These are phyloP conservation scores for Halcyon senegalensis DNA, from an alignment of 2,113 vertebrate genomes.

Conservation along the genomic window DNA sequence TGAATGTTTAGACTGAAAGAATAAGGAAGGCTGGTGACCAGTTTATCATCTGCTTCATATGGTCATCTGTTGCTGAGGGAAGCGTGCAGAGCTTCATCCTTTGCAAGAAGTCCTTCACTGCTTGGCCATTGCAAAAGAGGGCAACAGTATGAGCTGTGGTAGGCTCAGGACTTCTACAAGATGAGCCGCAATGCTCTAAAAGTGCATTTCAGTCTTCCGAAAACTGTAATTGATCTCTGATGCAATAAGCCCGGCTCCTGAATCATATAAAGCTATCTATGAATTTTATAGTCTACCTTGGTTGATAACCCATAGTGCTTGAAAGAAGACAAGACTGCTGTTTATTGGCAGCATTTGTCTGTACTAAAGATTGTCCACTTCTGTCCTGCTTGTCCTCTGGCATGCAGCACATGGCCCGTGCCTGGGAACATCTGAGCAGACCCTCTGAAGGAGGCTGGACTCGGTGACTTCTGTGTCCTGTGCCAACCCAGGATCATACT, in stretches of 20 bases:
- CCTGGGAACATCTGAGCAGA: background rate
- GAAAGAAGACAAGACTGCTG: background rate
- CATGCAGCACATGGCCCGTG: rapidly evolving
- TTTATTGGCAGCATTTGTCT: background rate
- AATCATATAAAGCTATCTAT: background rate
- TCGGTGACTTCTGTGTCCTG: background rate
- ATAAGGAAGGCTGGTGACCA: background rate
- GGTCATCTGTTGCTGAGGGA: background rate
- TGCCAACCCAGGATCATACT: background rate
- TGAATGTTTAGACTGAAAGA: background rate
- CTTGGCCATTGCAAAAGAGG: background rate
- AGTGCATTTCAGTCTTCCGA: background rate
- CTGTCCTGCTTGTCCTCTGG: background rate
- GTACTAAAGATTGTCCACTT: background rate
- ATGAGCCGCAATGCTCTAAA: background rate
- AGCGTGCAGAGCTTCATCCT: background rate
- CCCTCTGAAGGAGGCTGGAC: background rate
- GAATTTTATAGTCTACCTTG: background rate
- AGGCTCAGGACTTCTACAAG: background rate
- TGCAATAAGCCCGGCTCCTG: background rate
- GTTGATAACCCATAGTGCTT: background rate
- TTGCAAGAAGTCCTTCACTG: background rate
- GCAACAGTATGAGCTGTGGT: background rate
- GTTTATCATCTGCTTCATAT: background rate
- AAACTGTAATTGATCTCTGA: background rate